phyloP scores from a whole-genome alignment of 2,888 invertebrate genomes.

The Clusia tigrina region DNA sequence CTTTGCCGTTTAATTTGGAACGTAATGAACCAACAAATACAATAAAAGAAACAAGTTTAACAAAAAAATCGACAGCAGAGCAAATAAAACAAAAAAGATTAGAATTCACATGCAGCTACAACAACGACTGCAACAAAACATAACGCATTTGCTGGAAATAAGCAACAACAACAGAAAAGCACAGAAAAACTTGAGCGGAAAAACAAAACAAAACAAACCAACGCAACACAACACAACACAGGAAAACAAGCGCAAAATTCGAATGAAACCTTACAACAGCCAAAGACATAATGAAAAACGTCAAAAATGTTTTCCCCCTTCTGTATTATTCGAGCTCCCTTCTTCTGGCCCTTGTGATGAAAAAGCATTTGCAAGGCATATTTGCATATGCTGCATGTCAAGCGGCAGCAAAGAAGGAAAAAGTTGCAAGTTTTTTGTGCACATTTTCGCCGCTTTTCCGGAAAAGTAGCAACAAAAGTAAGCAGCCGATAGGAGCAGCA shows the following conservation, averaged over 20 bases:
- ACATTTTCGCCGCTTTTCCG: not conserved
- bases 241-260: conserved; percentile 11
- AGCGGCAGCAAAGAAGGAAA: not conserved
- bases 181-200: conserved; percentile 8
- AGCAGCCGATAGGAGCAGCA: too few relatives aligned
- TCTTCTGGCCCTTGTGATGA: not conserved
- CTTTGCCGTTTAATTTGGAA: conserved; percentile 37
- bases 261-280: conserved; percentile 3
- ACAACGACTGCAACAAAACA: conserved; percentile 3
- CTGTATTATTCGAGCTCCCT: not conserved
- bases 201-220: conserved; percentile 7
- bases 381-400: conserved; percentile 34
- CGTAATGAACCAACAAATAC: conserved; percentile 32
- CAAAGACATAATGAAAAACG: conserved; percentile 4
- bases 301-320: conserved; percentile 15
- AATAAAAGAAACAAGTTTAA: conserved; percentile 7
- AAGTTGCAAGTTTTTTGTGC: not conserved
- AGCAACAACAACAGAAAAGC: conserved; percentile 2
- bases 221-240: not conserved
- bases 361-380: conserved; percentile 22
- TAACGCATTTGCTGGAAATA: not conserved
- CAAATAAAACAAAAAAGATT: conserved; percentile 2
- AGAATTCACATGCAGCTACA: not conserved
- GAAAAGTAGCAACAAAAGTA: not conserved
- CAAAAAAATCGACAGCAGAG: conserved; percentile 11